Percentiles rank a stretch among this genome's conserved stretches.
Conservation (phyloP, 37 sponge, comb jelly and placozoan genomes). For the Ephydatia muelleri region DNA sequence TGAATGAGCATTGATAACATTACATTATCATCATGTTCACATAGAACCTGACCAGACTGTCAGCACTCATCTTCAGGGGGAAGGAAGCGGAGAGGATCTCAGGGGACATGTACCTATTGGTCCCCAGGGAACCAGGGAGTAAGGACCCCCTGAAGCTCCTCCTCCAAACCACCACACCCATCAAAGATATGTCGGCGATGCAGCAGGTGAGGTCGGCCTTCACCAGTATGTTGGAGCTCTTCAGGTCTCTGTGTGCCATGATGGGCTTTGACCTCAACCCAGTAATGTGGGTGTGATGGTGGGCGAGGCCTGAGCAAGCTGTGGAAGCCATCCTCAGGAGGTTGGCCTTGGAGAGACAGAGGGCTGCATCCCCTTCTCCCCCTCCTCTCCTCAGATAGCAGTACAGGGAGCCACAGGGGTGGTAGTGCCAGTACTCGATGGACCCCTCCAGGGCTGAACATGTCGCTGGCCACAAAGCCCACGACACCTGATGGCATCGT, state of each 20-base stretch:
- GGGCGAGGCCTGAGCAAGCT: background rate
- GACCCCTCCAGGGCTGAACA: background rate
- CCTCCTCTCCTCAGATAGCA: background rate
- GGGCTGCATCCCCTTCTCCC: background rate
- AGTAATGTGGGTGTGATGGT: background rate
- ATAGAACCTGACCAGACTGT: slow-evolving; percentile 69
- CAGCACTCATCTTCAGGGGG: slow-evolving; percentile 16
- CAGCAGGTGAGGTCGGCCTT: slow-evolving; percentile 83
- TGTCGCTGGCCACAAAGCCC: background rate
- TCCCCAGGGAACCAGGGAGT: slow-evolving; percentile 58
- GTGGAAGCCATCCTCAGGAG: background rate
- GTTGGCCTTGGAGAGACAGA: background rate
- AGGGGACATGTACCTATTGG: slow-evolving; percentile 93
- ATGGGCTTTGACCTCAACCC: slow-evolving; percentile 29
- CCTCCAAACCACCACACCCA: background rate
- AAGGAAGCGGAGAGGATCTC: slow-evolving; percentile 88
- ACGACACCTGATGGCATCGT: background rate
- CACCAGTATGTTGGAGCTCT: slow-evolving; percentile 90
- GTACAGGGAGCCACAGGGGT: background rate
- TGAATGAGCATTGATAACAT: no score
- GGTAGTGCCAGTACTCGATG: background rate
- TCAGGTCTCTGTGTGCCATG: slow-evolving; percentile 92
- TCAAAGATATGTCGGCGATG: slow-evolving; percentile 81
- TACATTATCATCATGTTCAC: slow-evolving; percentile 78
- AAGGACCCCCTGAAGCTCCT: background rate